Conservation (phyloP, 2,797 vertebrate genomes). For the Nyctibius grandis region DNA sequence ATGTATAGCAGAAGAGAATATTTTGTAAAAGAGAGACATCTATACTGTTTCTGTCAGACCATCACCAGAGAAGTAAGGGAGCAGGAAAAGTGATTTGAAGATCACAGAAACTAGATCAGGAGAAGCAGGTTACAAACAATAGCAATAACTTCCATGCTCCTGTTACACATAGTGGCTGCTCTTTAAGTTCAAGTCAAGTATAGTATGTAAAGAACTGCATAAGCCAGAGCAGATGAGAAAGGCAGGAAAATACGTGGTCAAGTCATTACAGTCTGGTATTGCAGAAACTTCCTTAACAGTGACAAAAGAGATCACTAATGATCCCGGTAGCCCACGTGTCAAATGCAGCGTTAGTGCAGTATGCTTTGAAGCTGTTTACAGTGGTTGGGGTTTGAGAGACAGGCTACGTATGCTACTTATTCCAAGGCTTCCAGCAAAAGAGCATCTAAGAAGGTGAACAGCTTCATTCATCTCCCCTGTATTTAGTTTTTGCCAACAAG, state of each 20-base stretch:
- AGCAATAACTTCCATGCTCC: not conserved
- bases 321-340: not conserved
- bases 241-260: not conserved
- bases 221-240: not conserved
- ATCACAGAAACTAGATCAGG: not conserved
- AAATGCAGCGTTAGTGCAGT: not conserved
- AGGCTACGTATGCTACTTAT: not conserved
- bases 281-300: not conserved
- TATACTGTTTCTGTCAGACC: not conserved
- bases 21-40: not conserved
- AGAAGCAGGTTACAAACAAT: not conserved
- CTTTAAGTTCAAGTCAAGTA: not conserved
- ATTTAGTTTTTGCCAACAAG: not conserved
- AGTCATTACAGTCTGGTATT: not conserved
- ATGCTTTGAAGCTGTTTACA: not conserved
- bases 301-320: not conserved
- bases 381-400: not conserved
- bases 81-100: not conserved
- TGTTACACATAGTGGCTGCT: not conserved
- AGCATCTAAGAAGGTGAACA: not conserved
- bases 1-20: not conserved
- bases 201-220: not conserved
- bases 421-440: not conserved
- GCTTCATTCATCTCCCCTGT: not conserved
- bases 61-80: not conserved